A percentile compares a stretch with the other conserved stretches of the same genome.
phyloP scores from a whole-genome alignment of 2,113 vertebrate species.

The Erinaceus europaeus region DNA sequence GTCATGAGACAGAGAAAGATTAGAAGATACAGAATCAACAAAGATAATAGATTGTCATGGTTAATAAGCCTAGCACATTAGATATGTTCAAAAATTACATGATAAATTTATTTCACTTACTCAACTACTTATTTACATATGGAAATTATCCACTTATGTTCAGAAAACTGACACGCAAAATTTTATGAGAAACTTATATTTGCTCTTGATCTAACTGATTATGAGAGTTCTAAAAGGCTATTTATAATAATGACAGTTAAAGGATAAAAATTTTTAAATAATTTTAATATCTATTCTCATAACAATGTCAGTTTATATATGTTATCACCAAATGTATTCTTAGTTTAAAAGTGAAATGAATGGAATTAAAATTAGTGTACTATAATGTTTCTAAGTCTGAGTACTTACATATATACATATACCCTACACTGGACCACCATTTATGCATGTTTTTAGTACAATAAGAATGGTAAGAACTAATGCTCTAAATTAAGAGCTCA shows the following conservation, averaged over 20 bases:
- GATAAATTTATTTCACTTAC: neutral
- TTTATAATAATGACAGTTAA: neutral
- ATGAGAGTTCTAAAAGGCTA: neutral
- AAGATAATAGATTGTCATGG: neutral
- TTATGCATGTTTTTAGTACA: neutral
- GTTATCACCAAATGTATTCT: neutral
- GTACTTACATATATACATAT: neutral
- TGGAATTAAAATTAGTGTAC: neutral
- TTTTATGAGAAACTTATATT: neutral
- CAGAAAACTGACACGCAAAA: constrained; percentile 2
- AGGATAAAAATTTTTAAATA: constrained; percentile 10
- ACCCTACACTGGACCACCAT: neutral
- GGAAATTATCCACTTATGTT: neutral
- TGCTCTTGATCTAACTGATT: neutral
- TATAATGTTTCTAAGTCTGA: neutral
- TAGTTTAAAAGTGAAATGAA: neutral
- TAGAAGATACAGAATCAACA: neutral
- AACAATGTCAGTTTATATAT: neutral
- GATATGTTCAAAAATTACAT: neutral
- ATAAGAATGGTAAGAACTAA: neutral
- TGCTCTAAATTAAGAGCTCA: neutral
- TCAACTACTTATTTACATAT: neutral
- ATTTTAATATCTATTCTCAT: neutral
- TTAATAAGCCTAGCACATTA: neutral
- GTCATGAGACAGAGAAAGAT: neutral